These are phyloP conservation scores for Lissonota sp. DNA, from an alignment of 2,888 invertebrate genomes.

Conservation along the genomic window DNA sequence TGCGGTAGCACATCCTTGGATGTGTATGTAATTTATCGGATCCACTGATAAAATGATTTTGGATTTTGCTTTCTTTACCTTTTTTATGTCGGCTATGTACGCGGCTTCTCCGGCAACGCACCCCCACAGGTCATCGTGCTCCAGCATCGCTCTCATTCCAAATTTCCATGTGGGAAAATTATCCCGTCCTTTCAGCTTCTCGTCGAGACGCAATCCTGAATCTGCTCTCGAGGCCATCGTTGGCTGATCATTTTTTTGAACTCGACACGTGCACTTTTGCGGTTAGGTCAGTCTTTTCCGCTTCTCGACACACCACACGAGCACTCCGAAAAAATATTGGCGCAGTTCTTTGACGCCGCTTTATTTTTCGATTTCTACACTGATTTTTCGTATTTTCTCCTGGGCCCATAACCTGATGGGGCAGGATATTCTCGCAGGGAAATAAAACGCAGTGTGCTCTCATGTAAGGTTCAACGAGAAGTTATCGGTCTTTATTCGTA, in stretches of 20 bases:
- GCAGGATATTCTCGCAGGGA: too few relatives aligned
- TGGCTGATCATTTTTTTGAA: background rate
- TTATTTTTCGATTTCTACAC: too few relatives aligned
- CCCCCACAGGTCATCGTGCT: conserved; percentile 52
- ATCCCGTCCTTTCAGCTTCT: conserved; percentile 42
- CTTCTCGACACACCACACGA: too few relatives aligned
- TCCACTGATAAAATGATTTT: conserved; percentile 72
- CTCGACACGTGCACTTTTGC: conserved; percentile 14
- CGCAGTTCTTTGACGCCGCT: too few relatives aligned
- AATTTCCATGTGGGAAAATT: conserved; percentile 63
- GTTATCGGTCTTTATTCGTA: too few relatives aligned
- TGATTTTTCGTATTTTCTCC: too few relatives aligned
- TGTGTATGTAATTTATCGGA: conserved; percentile 71
- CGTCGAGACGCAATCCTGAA: conserved; percentile 17
- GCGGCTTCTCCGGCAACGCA: conserved; percentile 3
- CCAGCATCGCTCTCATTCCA: conserved; percentile 34
- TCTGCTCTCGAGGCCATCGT: conserved; percentile 11
- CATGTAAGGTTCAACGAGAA: too few relatives aligned
- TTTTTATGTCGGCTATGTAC: conserved; percentile 31
- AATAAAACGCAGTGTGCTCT: too few relatives aligned
- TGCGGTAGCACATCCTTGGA: conserved; percentile 68
- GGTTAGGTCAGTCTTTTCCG: background rate
- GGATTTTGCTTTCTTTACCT: conserved; percentile 63
- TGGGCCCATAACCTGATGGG: too few relatives aligned
- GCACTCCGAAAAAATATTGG: too few relatives aligned